Conservation (phyloP, 2,113 vertebrate species). For the Dascyllus trimaculatus region DNA sequence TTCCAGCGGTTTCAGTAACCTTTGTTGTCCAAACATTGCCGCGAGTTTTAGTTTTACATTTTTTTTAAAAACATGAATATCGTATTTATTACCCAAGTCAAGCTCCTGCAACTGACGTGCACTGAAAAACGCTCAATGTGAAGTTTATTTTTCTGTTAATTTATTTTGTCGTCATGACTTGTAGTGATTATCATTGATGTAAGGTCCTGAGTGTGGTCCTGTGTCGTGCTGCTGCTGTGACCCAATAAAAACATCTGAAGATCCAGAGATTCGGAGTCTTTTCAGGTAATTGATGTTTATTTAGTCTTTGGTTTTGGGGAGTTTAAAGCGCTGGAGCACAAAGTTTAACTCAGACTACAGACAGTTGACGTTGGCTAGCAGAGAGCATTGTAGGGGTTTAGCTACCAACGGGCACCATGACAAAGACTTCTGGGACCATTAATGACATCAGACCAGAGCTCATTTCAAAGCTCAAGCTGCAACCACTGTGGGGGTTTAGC, state of each 20-base stretch:
- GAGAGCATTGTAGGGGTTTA: too few relatives aligned
- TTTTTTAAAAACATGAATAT: background rate
- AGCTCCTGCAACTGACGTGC: constrained; percentile 21
- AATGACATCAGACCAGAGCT: too few relatives aligned
- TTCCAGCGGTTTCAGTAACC: too few relatives aligned
- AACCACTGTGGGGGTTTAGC: too few relatives aligned
- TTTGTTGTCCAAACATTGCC: too few relatives aligned
- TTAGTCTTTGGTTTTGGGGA: too few relatives aligned
- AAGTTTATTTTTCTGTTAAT: constrained; percentile 21
- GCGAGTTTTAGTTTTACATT: too few relatives aligned
- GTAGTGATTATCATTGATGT: constrained; percentile 24
- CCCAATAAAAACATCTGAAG: constrained; percentile 66
- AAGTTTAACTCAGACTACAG: too few relatives aligned
- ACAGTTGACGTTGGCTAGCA: too few relatives aligned
- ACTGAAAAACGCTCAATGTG: constrained; percentile 37
- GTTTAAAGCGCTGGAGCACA: background rate
- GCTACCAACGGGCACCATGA: too few relatives aligned
- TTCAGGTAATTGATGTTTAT: background rate
- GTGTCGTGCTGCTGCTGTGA: constrained; percentile 60
- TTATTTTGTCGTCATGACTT: constrained; percentile 36
- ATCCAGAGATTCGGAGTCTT: background rate
- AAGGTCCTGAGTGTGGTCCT: constrained; percentile 46
- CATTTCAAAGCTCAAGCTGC: too few relatives aligned
- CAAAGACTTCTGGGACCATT: too few relatives aligned
- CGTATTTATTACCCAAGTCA: background rate